Conservation (phyloP, 1,140 invertebrate genomes). For the Scylla paramamosain region DNA sequence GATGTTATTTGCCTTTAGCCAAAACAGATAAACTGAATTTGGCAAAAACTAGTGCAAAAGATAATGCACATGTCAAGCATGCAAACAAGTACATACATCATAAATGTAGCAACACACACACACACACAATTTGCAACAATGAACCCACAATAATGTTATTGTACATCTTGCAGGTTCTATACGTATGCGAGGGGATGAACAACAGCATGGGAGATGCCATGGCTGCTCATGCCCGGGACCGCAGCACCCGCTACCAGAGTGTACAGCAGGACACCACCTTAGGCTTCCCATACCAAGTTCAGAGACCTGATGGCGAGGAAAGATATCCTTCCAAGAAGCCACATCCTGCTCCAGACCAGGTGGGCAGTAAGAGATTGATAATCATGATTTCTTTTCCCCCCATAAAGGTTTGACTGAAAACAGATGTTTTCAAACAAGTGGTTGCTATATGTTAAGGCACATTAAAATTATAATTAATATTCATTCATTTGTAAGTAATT, state of each 20-base stretch:
- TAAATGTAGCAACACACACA: no score
- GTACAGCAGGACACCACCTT: constrained; percentile 64
- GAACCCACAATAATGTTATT: background rate
- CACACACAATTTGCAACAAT: background rate
- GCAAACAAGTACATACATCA: no score
- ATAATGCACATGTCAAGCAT: no score
- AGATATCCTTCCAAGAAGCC: constrained; percentile 51
- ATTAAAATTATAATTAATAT: no score
- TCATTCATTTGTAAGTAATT: no score
- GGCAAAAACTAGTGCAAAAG: no score
- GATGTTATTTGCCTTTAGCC: no score
- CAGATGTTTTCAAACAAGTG: no score
- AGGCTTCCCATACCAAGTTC: constrained; percentile 63
- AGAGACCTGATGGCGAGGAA: constrained; percentile 64
- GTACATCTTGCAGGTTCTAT: constrained; percentile 52
- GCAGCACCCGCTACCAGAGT: constrained; percentile 59
- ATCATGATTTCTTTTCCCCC: no score
- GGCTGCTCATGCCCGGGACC: constrained; percentile 62
- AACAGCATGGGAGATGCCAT: constrained; percentile 64
- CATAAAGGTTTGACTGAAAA: no score
- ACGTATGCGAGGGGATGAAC: constrained; percentile 65
- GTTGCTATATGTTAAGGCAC: no score
- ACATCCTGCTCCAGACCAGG: constrained; percentile 52
- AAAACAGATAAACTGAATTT: no score
- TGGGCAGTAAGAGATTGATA: background rate